phyloP scores from a whole-genome alignment of 2,113 vertebrate species.

The Aviceda subcristata region DNA sequence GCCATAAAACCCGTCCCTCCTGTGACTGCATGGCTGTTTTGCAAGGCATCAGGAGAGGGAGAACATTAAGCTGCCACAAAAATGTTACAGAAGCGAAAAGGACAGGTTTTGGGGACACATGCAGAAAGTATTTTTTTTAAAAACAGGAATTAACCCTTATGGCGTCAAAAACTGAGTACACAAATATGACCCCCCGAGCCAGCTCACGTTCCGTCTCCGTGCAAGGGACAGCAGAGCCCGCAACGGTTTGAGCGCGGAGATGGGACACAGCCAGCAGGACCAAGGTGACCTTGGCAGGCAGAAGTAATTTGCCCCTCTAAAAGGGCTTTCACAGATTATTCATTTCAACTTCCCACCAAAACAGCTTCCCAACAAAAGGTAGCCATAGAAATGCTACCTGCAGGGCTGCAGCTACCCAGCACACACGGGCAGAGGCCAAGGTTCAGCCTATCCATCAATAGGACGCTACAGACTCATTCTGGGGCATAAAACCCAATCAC shows the following conservation, averaged over 20 bases:
- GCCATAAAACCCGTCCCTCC: slow-evolving; percentile 35
- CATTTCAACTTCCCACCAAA: not conserved
- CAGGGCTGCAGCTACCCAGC: not conserved
- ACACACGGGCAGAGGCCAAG: accelerated
- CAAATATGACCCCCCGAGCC: not conserved
- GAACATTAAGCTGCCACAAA: slow-evolving; percentile 1
- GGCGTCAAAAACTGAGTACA: not conserved
- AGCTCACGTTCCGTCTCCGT: not conserved
- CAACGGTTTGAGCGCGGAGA: not conserved
- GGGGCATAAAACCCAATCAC: not conserved
- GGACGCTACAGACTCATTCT: not conserved
- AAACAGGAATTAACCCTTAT: not conserved
- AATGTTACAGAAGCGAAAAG: not conserved
- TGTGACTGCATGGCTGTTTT: not conserved
- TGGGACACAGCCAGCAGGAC: not conserved
- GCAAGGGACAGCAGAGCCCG: not conserved
- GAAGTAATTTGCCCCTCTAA: not conserved
- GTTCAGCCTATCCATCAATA: not conserved
- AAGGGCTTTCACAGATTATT: not conserved
- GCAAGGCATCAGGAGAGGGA: not conserved
- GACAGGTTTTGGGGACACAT: not conserved
- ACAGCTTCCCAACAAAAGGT: not conserved
- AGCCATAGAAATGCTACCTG: not conserved
- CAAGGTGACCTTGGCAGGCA: not conserved
- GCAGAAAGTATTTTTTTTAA: not conserved